These are phyloP conservation scores for Congeria kusceri DNA, from an alignment of 2,888 invertebrate genomes.

Conservation along the genomic window DNA sequence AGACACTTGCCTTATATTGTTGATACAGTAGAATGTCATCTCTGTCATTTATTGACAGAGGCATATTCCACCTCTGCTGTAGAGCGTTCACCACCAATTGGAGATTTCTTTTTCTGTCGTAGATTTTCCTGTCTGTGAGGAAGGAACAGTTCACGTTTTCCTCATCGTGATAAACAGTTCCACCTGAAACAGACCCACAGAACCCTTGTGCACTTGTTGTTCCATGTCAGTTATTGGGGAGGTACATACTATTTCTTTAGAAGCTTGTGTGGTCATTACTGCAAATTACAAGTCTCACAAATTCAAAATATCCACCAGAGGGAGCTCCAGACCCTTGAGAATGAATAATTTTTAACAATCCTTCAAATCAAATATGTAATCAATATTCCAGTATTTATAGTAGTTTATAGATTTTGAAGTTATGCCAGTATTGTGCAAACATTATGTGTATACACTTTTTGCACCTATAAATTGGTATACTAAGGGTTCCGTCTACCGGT, in stretches of 20 bases:
- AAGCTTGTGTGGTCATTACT: neutral
- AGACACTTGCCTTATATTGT: slow-evolving; percentile 82
- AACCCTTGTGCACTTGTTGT: neutral
- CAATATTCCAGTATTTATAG: no score
- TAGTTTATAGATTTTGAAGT: no score
- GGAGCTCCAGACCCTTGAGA: no score
- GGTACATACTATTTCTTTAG: no score
- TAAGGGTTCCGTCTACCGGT: no score
- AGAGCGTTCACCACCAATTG: slow-evolving; percentile 94
- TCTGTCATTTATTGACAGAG: slow-evolving; percentile 91
- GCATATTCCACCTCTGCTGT: slow-evolving; percentile 92
- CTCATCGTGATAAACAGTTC: slow-evolving; percentile 97
- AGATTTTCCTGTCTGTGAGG: slow-evolving; percentile 93
- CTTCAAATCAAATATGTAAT: no score
- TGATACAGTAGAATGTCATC: slow-evolving; percentile 94
- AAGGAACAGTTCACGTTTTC: slow-evolving; percentile 92
- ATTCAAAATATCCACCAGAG: neutral
- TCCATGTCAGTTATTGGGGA: neutral
- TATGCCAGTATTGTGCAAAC: no score
- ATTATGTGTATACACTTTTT: no score
- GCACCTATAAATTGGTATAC: no score
- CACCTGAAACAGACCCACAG: slow-evolving; percentile 87
- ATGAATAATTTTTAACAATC: no score
- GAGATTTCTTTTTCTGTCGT: slow-evolving; percentile 95
- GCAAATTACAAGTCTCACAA: neutral